Conservation (phyloP, 2,888 invertebrate genomes). For the Teinopalpus imperialis region DNA sequence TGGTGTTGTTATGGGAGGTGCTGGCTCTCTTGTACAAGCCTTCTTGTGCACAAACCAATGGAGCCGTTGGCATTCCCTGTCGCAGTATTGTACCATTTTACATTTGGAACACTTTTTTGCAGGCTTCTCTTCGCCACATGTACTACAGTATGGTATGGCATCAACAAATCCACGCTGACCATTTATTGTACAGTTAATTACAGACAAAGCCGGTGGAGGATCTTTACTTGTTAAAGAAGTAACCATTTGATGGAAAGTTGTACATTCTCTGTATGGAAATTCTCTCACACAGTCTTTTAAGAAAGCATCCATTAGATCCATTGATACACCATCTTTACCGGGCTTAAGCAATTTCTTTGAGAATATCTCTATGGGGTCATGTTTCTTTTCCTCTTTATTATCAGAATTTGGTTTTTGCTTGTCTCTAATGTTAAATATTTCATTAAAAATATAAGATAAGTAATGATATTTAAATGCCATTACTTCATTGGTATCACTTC, state of each 20-base stretch:
- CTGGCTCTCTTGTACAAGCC: conserved; percentile 86
- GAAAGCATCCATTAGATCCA: conserved; percentile 87
- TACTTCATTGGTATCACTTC: conserved; percentile 92
- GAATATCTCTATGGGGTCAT: conserved; percentile 88
- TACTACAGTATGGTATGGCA: conserved; percentile 87
- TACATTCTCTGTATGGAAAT: conserved; percentile 95
- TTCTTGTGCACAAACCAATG: conserved; percentile 97
- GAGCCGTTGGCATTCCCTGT: conserved; percentile 95
- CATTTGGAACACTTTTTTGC: conserved; percentile 97
- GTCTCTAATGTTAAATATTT: conserved; percentile 86
- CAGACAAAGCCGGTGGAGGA: conserved; percentile 85
- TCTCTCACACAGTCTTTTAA: conserved; percentile 93
- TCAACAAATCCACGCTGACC: conserved; percentile 92
- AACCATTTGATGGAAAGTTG: conserved; percentile 93
- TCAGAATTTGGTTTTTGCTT: conserved; percentile 82
- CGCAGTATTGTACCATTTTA: conserved; percentile 96
- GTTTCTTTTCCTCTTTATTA: conserved; percentile 77
- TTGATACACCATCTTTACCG: conserved; percentile 85
- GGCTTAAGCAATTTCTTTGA: conserved; percentile 89
- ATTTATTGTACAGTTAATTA: conserved; percentile 91
- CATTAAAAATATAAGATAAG: conserved; percentile 87
- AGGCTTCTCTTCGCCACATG: conserved; percentile 94
- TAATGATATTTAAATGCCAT: conserved; percentile 96
- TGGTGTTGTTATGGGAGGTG: conserved; percentile 49
- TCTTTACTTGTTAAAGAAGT: conserved; percentile 89